phyloP scores from a whole-genome alignment of 2,888 invertebrate genomes.

The Dryobota labecula region DNA sequence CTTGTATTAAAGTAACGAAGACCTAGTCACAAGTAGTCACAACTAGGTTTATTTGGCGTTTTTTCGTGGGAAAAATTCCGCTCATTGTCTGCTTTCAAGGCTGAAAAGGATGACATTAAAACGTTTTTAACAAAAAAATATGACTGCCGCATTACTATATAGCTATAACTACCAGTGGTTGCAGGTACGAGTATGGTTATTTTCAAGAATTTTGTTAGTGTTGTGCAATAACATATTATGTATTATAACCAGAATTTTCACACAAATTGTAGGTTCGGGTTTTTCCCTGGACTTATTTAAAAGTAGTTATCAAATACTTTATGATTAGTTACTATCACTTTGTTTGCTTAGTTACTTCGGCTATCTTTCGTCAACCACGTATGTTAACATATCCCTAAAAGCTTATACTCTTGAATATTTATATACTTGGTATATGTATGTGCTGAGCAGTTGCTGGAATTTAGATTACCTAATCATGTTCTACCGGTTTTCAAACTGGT shows the following conservation, averaged over 20 bases:
- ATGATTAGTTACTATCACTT: background rate
- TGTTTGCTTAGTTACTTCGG: background rate
- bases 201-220: constrained; percentile 22
- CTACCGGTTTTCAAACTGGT: constrained; percentile 5
- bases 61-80: constrained; percentile 57
- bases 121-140: constrained; percentile 26
- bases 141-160: constrained; percentile 15
- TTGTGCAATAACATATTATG: constrained; percentile 3
- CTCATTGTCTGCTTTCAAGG: constrained; percentile 43
- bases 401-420: background rate
- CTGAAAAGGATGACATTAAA: constrained; percentile 53
- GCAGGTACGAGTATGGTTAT: background rate
- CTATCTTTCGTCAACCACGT: background rate
- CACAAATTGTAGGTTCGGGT: background rate
- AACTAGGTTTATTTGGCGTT: background rate
- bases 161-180: constrained; percentile 6
- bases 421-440: too few species aligned
- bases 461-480: background rate
- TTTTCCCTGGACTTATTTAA: constrained; percentile 9
- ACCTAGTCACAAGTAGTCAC: constrained; percentile 6
- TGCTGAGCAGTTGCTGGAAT: background rate
- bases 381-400: constrained; percentile 3
- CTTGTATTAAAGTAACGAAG: background rate
- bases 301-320: background rate
- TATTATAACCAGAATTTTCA: background rate